Evolutionary conservation across 2,113 vertebrate genomes (phyloP), one percentile per base, ranked within the genome.

Genomic region (Arenaria interpres): DNA sequence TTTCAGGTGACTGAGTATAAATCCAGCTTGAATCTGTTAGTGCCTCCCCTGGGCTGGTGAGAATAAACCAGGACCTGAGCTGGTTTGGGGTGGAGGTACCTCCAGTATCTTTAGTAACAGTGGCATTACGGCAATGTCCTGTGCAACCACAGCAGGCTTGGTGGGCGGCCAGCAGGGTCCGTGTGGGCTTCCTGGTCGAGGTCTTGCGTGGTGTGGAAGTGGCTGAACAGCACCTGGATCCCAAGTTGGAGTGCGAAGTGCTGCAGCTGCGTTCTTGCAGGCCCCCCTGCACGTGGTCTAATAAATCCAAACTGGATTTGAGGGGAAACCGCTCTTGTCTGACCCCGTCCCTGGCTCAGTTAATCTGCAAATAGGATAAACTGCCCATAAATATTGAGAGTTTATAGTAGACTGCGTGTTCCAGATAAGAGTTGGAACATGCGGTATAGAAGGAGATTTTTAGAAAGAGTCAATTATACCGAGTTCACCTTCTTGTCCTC

Each of bases 321-420:
- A 85, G 80, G 51, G 62, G 73, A 75, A 94, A 75, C 73, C 0
- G 1, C 69, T 84, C 41, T 48, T 39, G 59, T 87, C 39, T 76
- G 37, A 69, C 48, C 91, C 60, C 56, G 46, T 78, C 43, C 45
- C 4, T 75, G 39, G 48, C 69, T 87, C 53, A 20, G 64, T 78
- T 96, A 92, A 93, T 91, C 86, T 89, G 84, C 88, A 94, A 75
- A 85, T 63, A 87, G 87, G 89, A 94, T 89, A 89, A 93, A 94
- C 84, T 51, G 35, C 33, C 81, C 73, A 79, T 89, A 91, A 94
- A 93, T 95, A 90, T 51, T 32, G 60, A 75, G 66, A 75, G 60
- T 93, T 95, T 89, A 64, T 67, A 87, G 25, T 89, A 73, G 16
- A 33, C 56, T 92, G 80, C 12, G 2, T 85, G 53, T 82, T 95